Base-by-base conservation (phyloP, 2,113 vertebrate genomes). In the Leucopternis melanops region DNA sequence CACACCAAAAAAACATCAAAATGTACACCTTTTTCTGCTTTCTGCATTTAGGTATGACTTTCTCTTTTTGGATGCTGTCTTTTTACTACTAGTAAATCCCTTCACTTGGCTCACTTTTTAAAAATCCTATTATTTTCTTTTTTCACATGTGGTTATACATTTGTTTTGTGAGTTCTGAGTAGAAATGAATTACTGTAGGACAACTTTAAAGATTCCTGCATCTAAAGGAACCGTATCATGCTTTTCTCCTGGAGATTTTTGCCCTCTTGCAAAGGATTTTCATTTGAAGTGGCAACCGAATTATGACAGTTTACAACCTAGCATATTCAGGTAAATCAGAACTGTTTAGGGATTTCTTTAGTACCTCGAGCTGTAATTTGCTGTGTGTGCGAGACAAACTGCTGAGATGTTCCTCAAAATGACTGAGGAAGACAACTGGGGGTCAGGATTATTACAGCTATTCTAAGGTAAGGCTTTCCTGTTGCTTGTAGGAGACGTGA, bases 311-410 rank as follows among this genome's bases (percentile, higher is more conserved):
- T 94, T 95, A 85, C 87, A 94, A 77, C 54, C 73, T 62, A 32
- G 44, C 34, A 36, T 80, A 65, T 92, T 95, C 87, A 91, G 87
- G 93, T 94, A 90, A 91, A 67, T 90, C 81, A 69, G 70, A 82
- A 87, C 65, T 72, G 44, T 59, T 95, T 81, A 55, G 85, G 77
- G 81, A 80, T 96, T 81, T 94, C 44, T 94, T 59, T 74, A 87
- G 72, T 78, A 86, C 80, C 77, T 94, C 42, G 44, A 93, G 86
- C 86, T 91, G 74, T 86, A 90, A 92, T 92, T 92, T 95, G 32
- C 66, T 92, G 14, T 85, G 47, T 84, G 81, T 95, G 87, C 57
- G 70, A 84, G 81, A 81, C 66, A 89, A 78, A 95, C 86, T 95
- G 61, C 87, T 85, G 86, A 92, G 89, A 89, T 87, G 52, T 94